Conservation (phyloP, 2,797 vertebrate species). For the Acipenser ruthenus region DNA sequence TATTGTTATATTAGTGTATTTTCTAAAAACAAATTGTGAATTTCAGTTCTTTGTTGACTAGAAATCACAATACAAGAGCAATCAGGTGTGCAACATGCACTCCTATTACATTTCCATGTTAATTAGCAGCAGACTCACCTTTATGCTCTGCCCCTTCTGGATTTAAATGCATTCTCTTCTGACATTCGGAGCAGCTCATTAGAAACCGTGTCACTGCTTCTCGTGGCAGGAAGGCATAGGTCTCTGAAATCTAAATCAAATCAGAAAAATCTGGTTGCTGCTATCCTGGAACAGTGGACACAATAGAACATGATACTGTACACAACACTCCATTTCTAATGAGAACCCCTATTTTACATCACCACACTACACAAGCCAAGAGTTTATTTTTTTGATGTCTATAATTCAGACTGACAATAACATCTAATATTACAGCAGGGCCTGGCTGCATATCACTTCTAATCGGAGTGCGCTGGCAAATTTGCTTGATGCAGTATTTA, state of each 20-base stretch:
- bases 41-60: too few species aligned
- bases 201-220: slow-evolving; percentile 77
- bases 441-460: too few species aligned
- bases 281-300: neutral
- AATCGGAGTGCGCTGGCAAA: too few species aligned
- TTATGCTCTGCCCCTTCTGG: slow-evolving; percentile 73
- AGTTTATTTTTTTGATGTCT: too few species aligned
- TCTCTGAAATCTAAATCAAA: slow-evolving; percentile 74
- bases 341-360: neutral
- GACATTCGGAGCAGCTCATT: slow-evolving; percentile 79
- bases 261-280: slow-evolving; percentile 36
- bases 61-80: too few species aligned
- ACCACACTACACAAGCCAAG: too few species aligned
- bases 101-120: slow-evolving; percentile 29
- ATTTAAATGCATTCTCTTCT: slow-evolving; percentile 81
- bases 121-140: slow-evolving; percentile 50
- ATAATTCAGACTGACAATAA: too few species aligned
- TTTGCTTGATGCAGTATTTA: too few species aligned
- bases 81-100: too few species aligned
- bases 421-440: too few species aligned
- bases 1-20: too few species aligned
- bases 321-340: neutral
- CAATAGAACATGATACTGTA: neutral
- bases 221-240: slow-evolving; percentile 75
- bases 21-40: too few species aligned